Evolutionary conservation across 1,140 invertebrate species (phyloP), one percentile per base, ranked within the genome.

Genomic region (Drosophila sturtevanti): DNA sequence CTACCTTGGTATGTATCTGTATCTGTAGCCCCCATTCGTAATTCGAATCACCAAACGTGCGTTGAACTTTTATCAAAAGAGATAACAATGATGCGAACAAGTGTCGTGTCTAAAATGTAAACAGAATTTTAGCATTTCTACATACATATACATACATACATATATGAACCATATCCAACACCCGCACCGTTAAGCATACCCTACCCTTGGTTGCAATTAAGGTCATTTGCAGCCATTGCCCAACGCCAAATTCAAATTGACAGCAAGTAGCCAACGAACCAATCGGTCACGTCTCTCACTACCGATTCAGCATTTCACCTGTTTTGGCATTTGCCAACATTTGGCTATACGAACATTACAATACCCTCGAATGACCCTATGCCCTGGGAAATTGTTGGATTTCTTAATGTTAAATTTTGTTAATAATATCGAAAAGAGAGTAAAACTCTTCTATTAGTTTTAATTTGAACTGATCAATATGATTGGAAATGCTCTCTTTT

Each of bases 41-140:
- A 21, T 48, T 48, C 31, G 55, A n/a, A n/a, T n/a, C n/a, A n/a
- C 27, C 55, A 58, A 35, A 78, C 65, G 75, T 79, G 62, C 77
- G 54, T 73, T 73, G 75, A 69, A 79, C 74, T 24, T 24, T 31
- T 31, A 48, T 14, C 51, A 44, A 74, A 51, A 54, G 38, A 35
- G 41, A 55, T 64, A 11, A 4, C 37, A 44, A 35, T 35, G 55
- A 31, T 24, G 66, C 21, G 16, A 16, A 24, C 27, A 34, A 63
- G 7, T 12, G 37, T 60, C 21, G 60, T 1, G 24, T 24, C 10
- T 27, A 54, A 34, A 34, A 31, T 34, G 52, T 31, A 56, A 66
- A 59, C 48, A 44, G 16, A 54, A 34, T 55, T 27, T 55, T 35
- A 66, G 48, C 48, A 58, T 18, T 31, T 70, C 52, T 62, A 34